Base-by-base conservation (phyloP, 2,797 vertebrate species). In the Otolemur crassicaudatus region DNA sequence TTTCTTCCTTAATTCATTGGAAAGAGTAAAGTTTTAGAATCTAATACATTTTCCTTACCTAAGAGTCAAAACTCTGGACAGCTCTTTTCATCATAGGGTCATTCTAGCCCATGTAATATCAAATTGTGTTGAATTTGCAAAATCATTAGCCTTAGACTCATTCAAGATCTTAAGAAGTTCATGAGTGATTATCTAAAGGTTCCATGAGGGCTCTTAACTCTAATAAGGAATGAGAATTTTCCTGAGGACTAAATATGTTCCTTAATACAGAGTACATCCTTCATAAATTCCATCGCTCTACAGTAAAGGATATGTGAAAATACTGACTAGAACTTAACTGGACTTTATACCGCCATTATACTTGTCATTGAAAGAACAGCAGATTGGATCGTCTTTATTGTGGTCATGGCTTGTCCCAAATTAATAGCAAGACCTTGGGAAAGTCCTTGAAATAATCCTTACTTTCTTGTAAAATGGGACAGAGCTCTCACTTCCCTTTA, bases 61-160 rank as follows among this genome's bases (percentile, higher is more conserved):
- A 85, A 53, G 27, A 70, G 34, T 69, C 37, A 20, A 92, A 69
- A 69, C 84, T 72, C 23, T 46, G 40, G 60, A 19, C 27, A 90
- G 34, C 67, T 76, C 1, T 69, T 65, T 34, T 81, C 58, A 86
- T 56, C 75, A 92, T 23, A 76, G 69, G 61, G n/a, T 76, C 90
- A 76, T 40, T 90, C 17, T 73, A 75, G 60, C 34, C 60, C 20
- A 67, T 31, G 27, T 49, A 81, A 86, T 90, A 96, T 90, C 81
- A 92, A 75, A 96, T 92, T 94, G 81, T 87, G 34, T 91, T 90
- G 86, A 92, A 86, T 86, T 90, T 94, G 86, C 60, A 76, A 85
- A 94, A 69, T 92, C 49, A 89, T 92, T 49, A 67, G 88, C 22
- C 80, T 96, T 86, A 90, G 79, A 40, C 49, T 82, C 75, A 81